A percentile compares a stretch with the other conserved stretches of the same genome.
phyloP scores from a whole-genome alignment of 2,888 invertebrate genomes.

The Baronia brevicornis region DNA sequence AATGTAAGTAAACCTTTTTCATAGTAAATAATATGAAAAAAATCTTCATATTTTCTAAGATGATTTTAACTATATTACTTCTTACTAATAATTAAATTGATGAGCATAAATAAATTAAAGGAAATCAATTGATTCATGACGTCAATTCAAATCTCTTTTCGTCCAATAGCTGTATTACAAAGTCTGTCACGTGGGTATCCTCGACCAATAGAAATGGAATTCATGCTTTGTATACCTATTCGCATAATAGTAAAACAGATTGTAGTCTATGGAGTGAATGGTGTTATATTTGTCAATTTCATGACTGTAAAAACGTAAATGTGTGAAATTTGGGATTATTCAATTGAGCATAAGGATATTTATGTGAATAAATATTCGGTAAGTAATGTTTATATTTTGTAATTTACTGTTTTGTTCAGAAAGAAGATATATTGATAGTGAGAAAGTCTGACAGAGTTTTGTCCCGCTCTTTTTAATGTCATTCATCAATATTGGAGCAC shows the following conservation, averaged over 20 bases:
- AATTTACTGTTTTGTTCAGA: slow-evolving; percentile 21
- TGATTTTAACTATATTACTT: slow-evolving; percentile 3
- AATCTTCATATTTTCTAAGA: slow-evolving; percentile 1
- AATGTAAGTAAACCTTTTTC: slow-evolving; percentile 27
- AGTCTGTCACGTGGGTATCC: slow-evolving; percentile 67
- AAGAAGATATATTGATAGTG: slow-evolving; percentile 35
- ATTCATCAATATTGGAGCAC: slow-evolving; percentile 29
- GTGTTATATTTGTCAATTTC: slow-evolving; percentile 71
- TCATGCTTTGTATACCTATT: slow-evolving; percentile 76
- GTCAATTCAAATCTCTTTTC: slow-evolving; percentile 30
- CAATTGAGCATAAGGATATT: slow-evolving; percentile 79
- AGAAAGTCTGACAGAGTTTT: slow-evolving; percentile 60
- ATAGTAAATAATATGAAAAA: slow-evolving; percentile 4
- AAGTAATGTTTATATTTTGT: slow-evolving; percentile 52
- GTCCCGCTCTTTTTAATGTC: slow-evolving; percentile 74
- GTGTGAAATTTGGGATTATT: slow-evolving; percentile 83
- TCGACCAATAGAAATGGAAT: slow-evolving; percentile 61
- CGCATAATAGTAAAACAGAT: slow-evolving; percentile 70
- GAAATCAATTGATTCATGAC: slow-evolving; percentile 37
- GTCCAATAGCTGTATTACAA: slow-evolving; percentile 56
- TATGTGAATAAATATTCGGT: slow-evolving; percentile 80
- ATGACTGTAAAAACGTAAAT: slow-evolving; percentile 74
- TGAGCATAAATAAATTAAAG: slow-evolving; percentile 19
- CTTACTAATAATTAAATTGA: not conserved
- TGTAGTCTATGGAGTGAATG: slow-evolving; percentile 73